These are phyloP conservation scores for Micrasema longulum DNA, from an alignment of 1,140 invertebrate species.

Conservation along the genomic window DNA sequence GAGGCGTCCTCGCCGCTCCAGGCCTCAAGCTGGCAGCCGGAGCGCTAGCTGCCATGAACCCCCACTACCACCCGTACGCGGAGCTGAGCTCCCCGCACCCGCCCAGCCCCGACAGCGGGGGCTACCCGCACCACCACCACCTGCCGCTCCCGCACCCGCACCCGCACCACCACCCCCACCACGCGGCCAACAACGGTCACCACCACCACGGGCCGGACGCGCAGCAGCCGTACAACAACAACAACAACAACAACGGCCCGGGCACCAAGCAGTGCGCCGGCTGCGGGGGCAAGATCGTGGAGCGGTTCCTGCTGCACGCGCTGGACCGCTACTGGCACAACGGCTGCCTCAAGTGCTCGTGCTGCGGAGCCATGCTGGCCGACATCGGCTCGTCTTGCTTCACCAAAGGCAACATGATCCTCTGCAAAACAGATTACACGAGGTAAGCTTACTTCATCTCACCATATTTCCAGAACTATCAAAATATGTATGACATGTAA, in stretches of 20 bases:
- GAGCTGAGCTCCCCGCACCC: conserved; percentile 77
- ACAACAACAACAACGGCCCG: conserved; percentile 71
- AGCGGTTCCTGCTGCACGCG: conserved; percentile 88
- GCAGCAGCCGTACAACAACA: conserved; percentile 58
- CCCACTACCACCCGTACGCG: conserved; percentile 77
- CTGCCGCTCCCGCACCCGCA: conserved; percentile 47
- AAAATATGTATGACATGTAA: too few relatives aligned
- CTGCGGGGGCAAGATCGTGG: conserved; percentile 84
- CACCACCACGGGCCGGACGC: conserved; percentile 26
- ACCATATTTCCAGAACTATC: too few relatives aligned
- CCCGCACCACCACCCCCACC: conserved; percentile 58
- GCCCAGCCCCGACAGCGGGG: conserved; percentile 72
- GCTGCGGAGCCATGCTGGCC: conserved; percentile 85
- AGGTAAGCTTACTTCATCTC: conserved; percentile 73
- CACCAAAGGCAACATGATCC: conserved; percentile 90
- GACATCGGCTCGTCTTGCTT: conserved; percentile 92
- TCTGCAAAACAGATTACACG: conserved; percentile 93
- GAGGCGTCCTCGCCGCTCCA: conserved; percentile 55
- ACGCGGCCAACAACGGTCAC: conserved; percentile 17
- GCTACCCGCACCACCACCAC: conserved; percentile 53
- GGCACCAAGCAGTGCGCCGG: conserved; percentile 75
- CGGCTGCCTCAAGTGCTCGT: conserved; percentile 91
- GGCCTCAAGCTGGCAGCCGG: conserved; percentile 75
- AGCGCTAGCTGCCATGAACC: conserved; percentile 75
- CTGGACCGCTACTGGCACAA: conserved; percentile 95